Evolutionary conservation across 2,888 invertebrate species (phyloP).

Genomic region (Lithophane socia): DNA sequence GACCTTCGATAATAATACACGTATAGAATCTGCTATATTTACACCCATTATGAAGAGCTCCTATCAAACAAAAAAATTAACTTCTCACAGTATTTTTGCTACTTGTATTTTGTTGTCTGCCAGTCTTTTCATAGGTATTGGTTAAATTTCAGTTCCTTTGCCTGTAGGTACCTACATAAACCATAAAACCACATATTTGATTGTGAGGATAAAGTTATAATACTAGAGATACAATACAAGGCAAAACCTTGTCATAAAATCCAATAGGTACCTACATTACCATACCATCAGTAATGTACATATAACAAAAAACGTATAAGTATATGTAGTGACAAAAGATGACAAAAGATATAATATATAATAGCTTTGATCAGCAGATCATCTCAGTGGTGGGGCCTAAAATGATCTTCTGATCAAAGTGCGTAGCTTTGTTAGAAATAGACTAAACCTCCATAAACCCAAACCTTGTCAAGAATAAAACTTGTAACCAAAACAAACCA

Average conservation of each 20-base stretch:
- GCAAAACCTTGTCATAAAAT: constrained; percentile 3
- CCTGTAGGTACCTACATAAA: background rate
- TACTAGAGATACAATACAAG: background rate
- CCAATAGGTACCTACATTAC: background rate
- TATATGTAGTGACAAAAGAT: too few relatives aligned
- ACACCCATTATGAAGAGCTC: background rate
- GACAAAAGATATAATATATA: too few relatives aligned
- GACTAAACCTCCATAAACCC: background rate
- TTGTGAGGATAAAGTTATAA: constrained; percentile 2
- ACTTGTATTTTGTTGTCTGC: background rate
- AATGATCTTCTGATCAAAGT: background rate
- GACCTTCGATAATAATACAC: constrained; percentile 13
- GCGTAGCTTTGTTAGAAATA: background rate
- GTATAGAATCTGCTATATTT: constrained; percentile 15
- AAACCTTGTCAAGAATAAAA: background rate
- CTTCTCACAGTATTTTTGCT: background rate
- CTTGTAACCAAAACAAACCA: background rate
- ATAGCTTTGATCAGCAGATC: too few relatives aligned
- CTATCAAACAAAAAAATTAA: background rate
- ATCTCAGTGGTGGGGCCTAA: too few relatives aligned
- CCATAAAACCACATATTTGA: background rate
- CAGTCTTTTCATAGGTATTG: background rate
- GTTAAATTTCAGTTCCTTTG: background rate
- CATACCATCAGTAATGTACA: background rate
- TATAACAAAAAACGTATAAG: too few relatives aligned